Evolutionary conservation across 2,113 vertebrate species (phyloP).

Genomic region (Paramisgurnus dabryanus): DNA sequence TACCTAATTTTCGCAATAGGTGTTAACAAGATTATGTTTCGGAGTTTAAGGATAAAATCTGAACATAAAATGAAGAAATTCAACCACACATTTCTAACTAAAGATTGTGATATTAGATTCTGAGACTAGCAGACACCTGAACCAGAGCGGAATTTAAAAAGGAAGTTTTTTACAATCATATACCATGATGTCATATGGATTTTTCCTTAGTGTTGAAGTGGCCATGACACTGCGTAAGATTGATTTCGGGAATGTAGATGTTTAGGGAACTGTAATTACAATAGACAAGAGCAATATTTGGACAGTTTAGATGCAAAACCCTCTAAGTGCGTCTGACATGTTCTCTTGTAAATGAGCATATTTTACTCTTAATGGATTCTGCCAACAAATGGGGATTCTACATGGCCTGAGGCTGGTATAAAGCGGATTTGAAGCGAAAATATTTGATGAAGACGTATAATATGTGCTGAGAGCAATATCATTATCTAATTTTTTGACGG

Average conservation of each 20-base stretch:
- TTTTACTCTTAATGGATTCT: too few relatives aligned
- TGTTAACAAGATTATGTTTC: background rate
- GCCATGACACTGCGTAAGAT: background rate
- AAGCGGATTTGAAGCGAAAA: too few relatives aligned
- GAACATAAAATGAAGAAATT: constrained; percentile 1
- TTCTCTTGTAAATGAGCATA: too few relatives aligned
- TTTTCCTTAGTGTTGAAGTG: constrained; percentile 5
- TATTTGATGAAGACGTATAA: too few relatives aligned
- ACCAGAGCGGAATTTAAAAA: constrained; percentile 2
- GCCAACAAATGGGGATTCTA: too few relatives aligned
- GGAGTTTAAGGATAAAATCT: background rate
- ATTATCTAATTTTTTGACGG: too few relatives aligned
- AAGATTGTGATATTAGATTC: background rate
- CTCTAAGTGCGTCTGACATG: too few relatives aligned
- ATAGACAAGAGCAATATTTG: background rate
- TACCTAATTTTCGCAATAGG: background rate
- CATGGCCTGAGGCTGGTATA: too few relatives aligned
- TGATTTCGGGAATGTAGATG: background rate
- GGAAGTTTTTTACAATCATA: background rate
- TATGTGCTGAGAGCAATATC: too few relatives aligned
- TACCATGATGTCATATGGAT: background rate
- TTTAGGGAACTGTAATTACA: background rate
- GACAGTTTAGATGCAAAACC: background rate
- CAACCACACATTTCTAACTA: background rate
- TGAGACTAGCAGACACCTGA: background rate